Conservation (phyloP, 2,113 vertebrate genomes). For the Scopus umbretta region DNA sequence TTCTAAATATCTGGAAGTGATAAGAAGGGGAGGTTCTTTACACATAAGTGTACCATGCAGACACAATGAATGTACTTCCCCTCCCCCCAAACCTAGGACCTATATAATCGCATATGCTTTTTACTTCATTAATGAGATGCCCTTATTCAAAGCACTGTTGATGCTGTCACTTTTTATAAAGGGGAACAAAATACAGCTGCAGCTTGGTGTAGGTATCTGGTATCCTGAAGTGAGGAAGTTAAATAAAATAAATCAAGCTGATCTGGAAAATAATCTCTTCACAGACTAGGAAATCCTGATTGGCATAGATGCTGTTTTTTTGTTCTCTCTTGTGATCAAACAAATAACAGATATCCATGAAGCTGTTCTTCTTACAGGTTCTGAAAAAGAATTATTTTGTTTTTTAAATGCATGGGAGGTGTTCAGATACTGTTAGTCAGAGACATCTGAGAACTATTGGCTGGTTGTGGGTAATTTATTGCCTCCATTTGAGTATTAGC, state of each 20-base stretch:
- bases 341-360: not conserved
- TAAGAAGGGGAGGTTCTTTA: not conserved
- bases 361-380: not conserved
- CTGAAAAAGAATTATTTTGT: not conserved
- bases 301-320: not conserved
- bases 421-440: not conserved
- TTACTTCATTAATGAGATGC: not conserved
- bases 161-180: not conserved
- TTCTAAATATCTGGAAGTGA: not conserved
- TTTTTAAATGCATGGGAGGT: conserved; percentile 21
- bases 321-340: not conserved
- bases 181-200: not conserved
- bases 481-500: conserved; percentile 23
- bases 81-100: not conserved
- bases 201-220: not conserved
- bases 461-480: conserved; percentile 22
- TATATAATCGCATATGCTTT: not conserved
- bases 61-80: not conserved
- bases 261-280: not conserved
- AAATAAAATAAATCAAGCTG: not conserved
- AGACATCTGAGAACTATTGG: not conserved
- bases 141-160: not conserved
- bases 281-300: not conserved
- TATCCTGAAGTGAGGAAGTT: not conserved
- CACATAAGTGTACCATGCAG: not conserved